Percentiles rank a stretch among this genome's conserved stretches.
Conservation (phyloP, 2,113 vertebrate genomes). For the Nesoenas mayeri region DNA sequence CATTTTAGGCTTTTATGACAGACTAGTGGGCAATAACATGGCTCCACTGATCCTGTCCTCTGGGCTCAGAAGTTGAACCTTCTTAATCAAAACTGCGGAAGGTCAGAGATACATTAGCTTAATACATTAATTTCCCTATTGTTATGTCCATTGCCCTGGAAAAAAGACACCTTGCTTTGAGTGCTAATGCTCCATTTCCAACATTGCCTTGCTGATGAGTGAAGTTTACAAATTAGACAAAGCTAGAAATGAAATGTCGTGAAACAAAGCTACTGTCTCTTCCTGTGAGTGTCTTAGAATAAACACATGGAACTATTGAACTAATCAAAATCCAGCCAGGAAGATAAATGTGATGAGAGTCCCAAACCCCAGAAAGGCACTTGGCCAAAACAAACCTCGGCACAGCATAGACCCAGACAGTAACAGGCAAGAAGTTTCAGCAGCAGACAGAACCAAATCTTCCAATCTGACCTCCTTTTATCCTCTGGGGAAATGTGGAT, state of each 20-base stretch:
- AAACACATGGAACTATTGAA: not conserved
- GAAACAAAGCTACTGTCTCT: not conserved
- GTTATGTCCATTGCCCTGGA: conserved; percentile 68
- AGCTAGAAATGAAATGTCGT: not conserved
- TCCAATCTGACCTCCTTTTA: not conserved
- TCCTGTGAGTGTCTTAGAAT: conserved; percentile 1
- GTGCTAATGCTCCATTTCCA: conserved; percentile 11
- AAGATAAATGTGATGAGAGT: not conserved
- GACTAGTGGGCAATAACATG: not conserved
- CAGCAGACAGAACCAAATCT: not conserved
- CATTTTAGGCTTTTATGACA: conserved; percentile 39
- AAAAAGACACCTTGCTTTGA: conserved; percentile 19
- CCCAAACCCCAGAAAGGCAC: not conserved
- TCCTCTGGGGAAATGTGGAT: not conserved
- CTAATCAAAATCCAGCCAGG: not conserved
- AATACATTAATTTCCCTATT: conserved; percentile 70
- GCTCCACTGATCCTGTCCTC: conserved; percentile 58
- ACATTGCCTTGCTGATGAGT: conserved; percentile 34
- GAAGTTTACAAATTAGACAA: not conserved
- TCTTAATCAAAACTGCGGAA: conserved; percentile 45
- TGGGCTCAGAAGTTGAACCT: conserved; percentile 32
- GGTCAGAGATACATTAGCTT: conserved; percentile 67
- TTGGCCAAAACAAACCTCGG: not conserved
- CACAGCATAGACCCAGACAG: not conserved
- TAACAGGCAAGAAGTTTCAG: not conserved